Conservation (phyloP, 2,113 vertebrate species). For the Chitala chitala region DNA sequence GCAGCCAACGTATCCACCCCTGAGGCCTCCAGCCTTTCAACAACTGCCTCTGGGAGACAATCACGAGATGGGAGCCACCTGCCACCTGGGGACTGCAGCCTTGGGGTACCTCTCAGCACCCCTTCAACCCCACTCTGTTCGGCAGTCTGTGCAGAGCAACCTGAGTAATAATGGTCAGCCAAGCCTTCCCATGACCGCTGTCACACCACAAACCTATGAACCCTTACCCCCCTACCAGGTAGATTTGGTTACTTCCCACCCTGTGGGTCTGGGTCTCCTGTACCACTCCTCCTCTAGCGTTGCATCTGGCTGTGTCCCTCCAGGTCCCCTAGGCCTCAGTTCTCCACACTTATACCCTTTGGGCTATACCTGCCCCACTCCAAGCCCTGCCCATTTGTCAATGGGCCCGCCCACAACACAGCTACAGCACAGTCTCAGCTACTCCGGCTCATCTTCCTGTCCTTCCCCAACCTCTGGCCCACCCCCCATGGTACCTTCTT, state of each 20-base stretch:
- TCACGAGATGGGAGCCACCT: constrained; percentile 76
- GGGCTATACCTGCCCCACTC: constrained; percentile 73
- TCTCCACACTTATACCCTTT: constrained; percentile 72
- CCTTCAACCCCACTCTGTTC: constrained; percentile 71
- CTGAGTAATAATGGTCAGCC: constrained; percentile 81
- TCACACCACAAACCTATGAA: constrained; percentile 76
- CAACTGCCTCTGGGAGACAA: constrained; percentile 82
- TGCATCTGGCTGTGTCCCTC: constrained; percentile 47
- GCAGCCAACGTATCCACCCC: constrained; percentile 65
- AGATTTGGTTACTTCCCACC: constrained; percentile 65
- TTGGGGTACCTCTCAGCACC: constrained; percentile 74
- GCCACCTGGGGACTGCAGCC: constrained; percentile 67
- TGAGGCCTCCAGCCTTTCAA: constrained; percentile 76
- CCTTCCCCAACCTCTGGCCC: constrained; percentile 71
- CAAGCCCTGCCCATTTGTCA: constrained; percentile 67
- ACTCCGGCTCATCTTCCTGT: constrained; percentile 74
- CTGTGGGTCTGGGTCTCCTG: constrained; percentile 76
- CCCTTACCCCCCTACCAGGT: constrained; percentile 74
- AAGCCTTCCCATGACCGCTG: constrained; percentile 73
- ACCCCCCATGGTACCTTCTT: constrained; percentile 72
- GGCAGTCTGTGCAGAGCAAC: constrained; percentile 79
- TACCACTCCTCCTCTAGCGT: constrained; percentile 75
- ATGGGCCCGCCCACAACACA: constrained; percentile 74
- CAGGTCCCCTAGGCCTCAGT: constrained; percentile 64
- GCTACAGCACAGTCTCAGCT: constrained; percentile 73